Conservation (phyloP, 2,888 invertebrate species). For the Plagiodera versicolora region DNA sequence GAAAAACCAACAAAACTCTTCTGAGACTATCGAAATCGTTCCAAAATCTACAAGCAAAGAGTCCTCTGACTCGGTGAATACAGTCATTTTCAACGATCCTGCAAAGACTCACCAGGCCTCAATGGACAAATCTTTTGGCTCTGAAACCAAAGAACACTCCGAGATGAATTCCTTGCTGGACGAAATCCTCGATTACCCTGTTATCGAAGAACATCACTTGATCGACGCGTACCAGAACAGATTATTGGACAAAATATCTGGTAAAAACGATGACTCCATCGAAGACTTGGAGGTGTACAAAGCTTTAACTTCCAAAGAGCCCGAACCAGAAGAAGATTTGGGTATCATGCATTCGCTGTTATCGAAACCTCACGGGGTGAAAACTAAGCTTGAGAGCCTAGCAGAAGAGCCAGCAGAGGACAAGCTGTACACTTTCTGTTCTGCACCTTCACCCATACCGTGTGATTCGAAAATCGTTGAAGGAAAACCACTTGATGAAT, state of each 20-base stretch:
- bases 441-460: slow-evolving; percentile 6
- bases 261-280: slow-evolving; percentile 28
- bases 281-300: slow-evolving; percentile 13
- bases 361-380: neutral
- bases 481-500: slow-evolving; percentile 18
- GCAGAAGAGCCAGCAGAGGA: slow-evolving; percentile 4
- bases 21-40: no score
- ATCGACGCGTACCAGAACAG: slow-evolving; percentile 37
- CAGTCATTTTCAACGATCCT: slow-evolving; percentile 37
- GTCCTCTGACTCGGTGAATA: slow-evolving; percentile 40
- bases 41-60: slow-evolving; percentile 34
- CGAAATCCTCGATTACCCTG: slow-evolving; percentile 23
- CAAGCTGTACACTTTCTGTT: slow-evolving; percentile 22
- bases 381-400: slow-evolving; percentile 2
- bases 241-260: slow-evolving; percentile 36
- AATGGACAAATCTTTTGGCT: slow-evolving; percentile 13
- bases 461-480: slow-evolving; percentile 18
- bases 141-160: slow-evolving; percentile 10
- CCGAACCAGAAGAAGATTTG: slow-evolving; percentile 7
- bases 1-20: slow-evolving; percentile 20
- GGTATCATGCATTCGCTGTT: slow-evolving; percentile 4
- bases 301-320: slow-evolving; percentile 16
- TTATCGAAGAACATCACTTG: slow-evolving; percentile 32
- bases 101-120: slow-evolving; percentile 7
- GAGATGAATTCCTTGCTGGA: slow-evolving; percentile 3